Conservation (phyloP, 2,113 vertebrate species). For the Gallinago undulata region DNA sequence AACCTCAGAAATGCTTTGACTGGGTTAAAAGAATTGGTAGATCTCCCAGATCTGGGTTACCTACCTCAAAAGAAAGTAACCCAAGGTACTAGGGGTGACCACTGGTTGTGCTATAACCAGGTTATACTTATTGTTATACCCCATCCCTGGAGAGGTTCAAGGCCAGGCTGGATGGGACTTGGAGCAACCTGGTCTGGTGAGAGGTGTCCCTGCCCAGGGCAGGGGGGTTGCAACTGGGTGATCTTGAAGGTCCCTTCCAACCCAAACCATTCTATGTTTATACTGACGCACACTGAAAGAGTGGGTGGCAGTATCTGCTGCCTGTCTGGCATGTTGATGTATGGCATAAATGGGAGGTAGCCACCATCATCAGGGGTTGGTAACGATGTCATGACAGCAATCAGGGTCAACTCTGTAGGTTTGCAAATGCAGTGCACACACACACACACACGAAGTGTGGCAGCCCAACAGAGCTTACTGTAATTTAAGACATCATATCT, state of each 20-base stretch:
- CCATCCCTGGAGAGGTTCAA: too few species aligned
- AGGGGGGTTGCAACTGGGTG: too few species aligned
- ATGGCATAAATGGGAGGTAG: background rate
- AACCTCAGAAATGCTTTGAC: background rate
- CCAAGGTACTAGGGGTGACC: background rate
- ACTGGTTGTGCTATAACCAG: background rate
- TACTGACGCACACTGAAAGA: too few species aligned
- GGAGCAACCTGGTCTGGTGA: too few species aligned
- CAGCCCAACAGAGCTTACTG: background rate
- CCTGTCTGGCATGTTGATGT: background rate
- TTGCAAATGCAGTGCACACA: background rate
- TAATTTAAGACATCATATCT: background rate
- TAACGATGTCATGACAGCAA: background rate
- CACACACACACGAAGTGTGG: background rate
- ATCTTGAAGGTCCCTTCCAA: too few species aligned
- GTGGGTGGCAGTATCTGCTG: background rate
- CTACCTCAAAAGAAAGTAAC: background rate
- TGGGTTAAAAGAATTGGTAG: background rate
- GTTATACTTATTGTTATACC: background rate
- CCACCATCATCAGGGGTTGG: background rate
- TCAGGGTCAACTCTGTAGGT: fast-evolving
- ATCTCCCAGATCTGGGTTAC: background rate
- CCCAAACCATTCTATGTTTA: too few species aligned
- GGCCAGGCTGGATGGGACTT: too few species aligned
- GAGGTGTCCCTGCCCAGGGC: too few species aligned